phyloP scores from a whole-genome alignment of 2,113 vertebrate species.

The Gambusia affinis region DNA sequence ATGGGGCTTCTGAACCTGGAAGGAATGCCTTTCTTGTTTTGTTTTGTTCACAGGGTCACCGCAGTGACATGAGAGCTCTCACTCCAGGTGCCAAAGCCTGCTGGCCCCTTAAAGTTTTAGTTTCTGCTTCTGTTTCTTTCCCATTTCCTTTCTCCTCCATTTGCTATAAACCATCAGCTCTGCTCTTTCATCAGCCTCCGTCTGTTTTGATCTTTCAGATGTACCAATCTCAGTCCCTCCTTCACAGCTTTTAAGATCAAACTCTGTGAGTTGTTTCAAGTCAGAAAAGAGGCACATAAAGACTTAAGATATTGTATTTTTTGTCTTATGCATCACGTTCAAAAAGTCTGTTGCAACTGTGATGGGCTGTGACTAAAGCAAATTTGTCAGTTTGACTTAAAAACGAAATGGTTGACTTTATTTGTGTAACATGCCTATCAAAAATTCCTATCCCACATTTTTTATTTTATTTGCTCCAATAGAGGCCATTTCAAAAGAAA shows the following conservation, averaged over 20 bases:
- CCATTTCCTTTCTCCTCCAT: constrained; percentile 33
- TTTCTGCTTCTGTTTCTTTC: constrained; percentile 15
- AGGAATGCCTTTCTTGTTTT: constrained; percentile 43
- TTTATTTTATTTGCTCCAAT: background rate
- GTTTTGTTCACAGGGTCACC: constrained; percentile 23
- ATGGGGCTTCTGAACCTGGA: constrained; percentile 21
- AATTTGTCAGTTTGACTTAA: constrained; percentile 12
- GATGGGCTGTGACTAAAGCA: constrained; percentile 12
- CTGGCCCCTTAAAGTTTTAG: constrained; percentile 23
- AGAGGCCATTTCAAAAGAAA: background rate
- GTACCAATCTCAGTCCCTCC: background rate
- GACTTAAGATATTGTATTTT: constrained; percentile 11
- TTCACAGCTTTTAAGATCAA: constrained; percentile 17
- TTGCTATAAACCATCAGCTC: constrained; percentile 14
- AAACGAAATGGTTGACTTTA: background rate
- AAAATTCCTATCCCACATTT: no score
- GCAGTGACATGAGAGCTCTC: constrained; percentile 36
- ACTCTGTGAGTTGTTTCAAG: background rate
- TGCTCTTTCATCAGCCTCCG: constrained; percentile 37
- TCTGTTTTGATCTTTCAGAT: constrained; percentile 39
- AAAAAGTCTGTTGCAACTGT: background rate
- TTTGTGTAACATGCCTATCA: background rate
- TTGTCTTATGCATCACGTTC: background rate
- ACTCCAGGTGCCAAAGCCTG: constrained; percentile 15
- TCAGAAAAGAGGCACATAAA: constrained; percentile 13